These are phyloP conservation scores for Mantis religiosa DNA, from an alignment of 2,888 invertebrate species.

Conservation along the genomic window DNA sequence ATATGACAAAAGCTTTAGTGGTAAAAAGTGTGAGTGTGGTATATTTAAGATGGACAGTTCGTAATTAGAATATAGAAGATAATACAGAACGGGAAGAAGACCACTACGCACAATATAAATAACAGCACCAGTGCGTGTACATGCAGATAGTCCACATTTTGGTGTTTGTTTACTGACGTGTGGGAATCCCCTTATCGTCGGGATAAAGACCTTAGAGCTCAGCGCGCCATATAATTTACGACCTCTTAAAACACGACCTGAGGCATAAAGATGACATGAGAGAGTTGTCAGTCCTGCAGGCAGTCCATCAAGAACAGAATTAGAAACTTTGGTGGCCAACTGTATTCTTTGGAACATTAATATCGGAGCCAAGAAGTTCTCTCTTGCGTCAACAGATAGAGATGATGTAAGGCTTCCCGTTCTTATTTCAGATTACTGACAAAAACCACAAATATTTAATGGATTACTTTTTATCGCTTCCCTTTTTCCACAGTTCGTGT, in stretches of 20 bases:
- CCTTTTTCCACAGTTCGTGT: no score
- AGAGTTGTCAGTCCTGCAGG: background rate
- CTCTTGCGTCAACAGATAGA: background rate
- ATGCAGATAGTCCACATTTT: background rate
- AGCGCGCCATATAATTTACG: background rate
- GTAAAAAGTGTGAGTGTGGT: no score
- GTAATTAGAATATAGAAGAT: no score
- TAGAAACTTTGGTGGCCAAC: background rate
- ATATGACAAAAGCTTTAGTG: no score
- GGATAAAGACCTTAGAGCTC: background rate
- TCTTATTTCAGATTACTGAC: background rate
- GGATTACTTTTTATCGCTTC: no score
- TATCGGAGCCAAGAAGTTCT: background rate
- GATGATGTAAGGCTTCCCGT: background rate
- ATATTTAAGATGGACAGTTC: no score
- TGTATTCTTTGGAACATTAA: background rate
- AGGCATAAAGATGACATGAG: background rate
- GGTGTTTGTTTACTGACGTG: background rate
- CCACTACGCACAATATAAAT: background rate
- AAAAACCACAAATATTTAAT: no score
- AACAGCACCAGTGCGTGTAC: background rate
- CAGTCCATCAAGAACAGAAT: background rate
- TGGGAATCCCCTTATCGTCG: background rate
- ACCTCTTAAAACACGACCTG: background rate
- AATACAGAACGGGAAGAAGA: background rate